Base-by-base conservation (phyloP, 2,888 invertebrate genomes). In the Erebia epiphron region DNA sequence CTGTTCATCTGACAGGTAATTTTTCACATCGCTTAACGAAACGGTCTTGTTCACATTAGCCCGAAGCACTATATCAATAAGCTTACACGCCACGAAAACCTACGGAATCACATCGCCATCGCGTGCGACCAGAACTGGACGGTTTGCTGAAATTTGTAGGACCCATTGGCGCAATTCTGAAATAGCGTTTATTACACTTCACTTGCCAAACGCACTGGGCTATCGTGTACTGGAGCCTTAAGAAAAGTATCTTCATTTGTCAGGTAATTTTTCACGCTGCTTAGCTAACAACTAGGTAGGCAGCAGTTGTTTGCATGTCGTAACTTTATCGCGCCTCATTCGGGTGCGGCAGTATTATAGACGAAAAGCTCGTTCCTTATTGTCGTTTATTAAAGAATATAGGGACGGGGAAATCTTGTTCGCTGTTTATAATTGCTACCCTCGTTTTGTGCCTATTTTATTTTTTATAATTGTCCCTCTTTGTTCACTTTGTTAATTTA, bases 1-100 rank as follows among this genome's bases (percentile, higher is more conserved):
- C 69, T 75, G 68, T 71, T 73, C 70, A 69, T 75, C 70, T 68
- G 73, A 73, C 67, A 70, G 72, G 70, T 73, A 62, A 73, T 72
- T 74, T 74, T 71, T 75, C 69, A 75, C 68, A 49, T 50, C 57
- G 54, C 61, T 72, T 52, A 68, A 60, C 69, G 68, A 71, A 72
- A 46, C 8, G 46, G 13, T 3, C 46, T 46, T 46, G 46, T 46
- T 13, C 46, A 13, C 13, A 11, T 46, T 46, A 13, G 13, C 46
- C 46, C 46, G 3, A 46, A 11, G 13, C 46, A 46, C 13, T 13
- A 13, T 35, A 35, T 35, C 35, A 46, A 4, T 46, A 4, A 4
- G 46, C 46, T 7, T 35, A 35, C 35, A 35, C 35, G 35, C 5
- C 35, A 35, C 35, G 35, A 26, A 26, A 26, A 26, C 3, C 3